Conservation (phyloP, 2,888 invertebrate genomes). For the Blera fallax region DNA sequence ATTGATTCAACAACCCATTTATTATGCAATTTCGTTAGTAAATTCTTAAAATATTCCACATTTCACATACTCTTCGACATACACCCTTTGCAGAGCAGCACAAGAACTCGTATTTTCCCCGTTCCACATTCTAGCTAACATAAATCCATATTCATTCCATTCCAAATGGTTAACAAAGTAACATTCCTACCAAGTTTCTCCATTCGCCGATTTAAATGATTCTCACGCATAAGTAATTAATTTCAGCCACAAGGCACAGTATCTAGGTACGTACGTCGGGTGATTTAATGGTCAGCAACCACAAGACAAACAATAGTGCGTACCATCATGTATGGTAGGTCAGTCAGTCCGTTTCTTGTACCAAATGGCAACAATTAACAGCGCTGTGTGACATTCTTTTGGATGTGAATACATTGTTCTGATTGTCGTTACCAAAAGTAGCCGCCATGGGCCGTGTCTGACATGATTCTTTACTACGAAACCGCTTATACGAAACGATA, state of each 20-base stretch:
- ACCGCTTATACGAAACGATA: background rate
- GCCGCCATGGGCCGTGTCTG: background rate
- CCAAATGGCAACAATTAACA: slow-evolving; percentile 32
- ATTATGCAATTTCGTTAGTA: background rate
- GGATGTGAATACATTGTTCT: background rate
- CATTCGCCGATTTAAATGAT: slow-evolving; percentile 16
- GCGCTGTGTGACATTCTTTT: slow-evolving; percentile 31
- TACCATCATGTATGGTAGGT: background rate
- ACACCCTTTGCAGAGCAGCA: too few species aligned
- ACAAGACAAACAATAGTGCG: background rate
- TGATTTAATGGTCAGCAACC: background rate
- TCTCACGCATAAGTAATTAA: slow-evolving; percentile 51
- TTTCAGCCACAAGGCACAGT: background rate
- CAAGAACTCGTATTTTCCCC: background rate
- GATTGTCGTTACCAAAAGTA: slow-evolving; percentile 17
- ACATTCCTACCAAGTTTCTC: background rate
- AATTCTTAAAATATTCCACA: background rate
- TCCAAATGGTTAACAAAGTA: background rate
- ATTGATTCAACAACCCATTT: background rate
- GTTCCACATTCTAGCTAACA: slow-evolving; percentile 17
- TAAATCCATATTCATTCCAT: slow-evolving; percentile 8
- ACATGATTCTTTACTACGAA: slow-evolving; percentile 13
- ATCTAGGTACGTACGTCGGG: background rate
- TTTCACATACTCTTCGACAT: background rate
- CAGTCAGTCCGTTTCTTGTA: slow-evolving; percentile 23